These are phyloP conservation scores for Sardinella longiceps DNA, from an alignment of 2,797 vertebrate genomes.

Conservation along the genomic window DNA sequence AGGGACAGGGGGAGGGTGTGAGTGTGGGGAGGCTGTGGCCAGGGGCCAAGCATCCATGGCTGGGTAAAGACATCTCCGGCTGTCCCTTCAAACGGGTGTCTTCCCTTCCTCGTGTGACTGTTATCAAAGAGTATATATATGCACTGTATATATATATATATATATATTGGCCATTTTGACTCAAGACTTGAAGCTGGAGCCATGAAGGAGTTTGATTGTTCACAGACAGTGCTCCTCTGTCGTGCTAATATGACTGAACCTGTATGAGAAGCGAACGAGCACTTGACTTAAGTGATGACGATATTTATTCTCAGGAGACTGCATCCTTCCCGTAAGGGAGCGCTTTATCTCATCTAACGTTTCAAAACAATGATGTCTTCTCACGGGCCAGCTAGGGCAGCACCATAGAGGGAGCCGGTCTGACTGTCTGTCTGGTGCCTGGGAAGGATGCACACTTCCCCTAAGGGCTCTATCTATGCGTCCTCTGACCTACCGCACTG, in stretches of 20 bases:
- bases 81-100: background rate
- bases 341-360: background rate
- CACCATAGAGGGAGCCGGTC: background rate
- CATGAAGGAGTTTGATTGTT: background rate
- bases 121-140: background rate
- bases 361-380: slow-evolving; percentile 34
- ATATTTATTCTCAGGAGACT: slow-evolving; percentile 54
- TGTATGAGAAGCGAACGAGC: slow-evolving; percentile 1
- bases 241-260: background rate
- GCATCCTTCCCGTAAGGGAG: slow-evolving; percentile 43
- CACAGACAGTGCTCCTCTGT: background rate
- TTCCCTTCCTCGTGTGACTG: slow-evolving; percentile 6
- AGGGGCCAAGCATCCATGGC: background rate
- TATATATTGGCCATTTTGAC: background rate
- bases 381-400: background rate
- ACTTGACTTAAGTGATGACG: slow-evolving; percentile 14
- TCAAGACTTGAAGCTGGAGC: background rate
- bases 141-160: too few species aligned
- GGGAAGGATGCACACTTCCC: slow-evolving; percentile 17
- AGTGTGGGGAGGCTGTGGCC: background rate
- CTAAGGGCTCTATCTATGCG: slow-evolving; percentile 33
- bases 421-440: slow-evolving; percentile 6
- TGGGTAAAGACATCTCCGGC: background rate
- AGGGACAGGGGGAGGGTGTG: background rate
- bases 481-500: background rate